Evolutionary conservation across 2,888 invertebrate genomes (phyloP), one percentile per base, ranked within the genome.

Genomic region (Gortyna flavago): DNA sequence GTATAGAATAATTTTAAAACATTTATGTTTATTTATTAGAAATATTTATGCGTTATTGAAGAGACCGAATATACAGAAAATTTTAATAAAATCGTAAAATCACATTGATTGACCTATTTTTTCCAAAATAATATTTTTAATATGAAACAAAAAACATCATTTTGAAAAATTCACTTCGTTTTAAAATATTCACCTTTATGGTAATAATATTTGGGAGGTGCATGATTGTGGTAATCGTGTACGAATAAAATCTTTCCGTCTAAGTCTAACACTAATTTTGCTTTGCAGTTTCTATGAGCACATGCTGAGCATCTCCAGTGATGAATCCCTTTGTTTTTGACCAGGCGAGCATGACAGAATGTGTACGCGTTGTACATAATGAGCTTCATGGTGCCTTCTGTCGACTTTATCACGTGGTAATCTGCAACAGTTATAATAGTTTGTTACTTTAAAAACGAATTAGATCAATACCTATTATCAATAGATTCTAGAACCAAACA

Each of bases 231-330:
- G 8, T 21, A 38, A 62, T 80, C 80, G 44, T 75, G 69, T 11
- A 67, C 72, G 5, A 57, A 70, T 38, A 83, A 29, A 25, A 83
- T 51, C 44, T 66, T 75, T 16, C 79, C 66, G 0, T 66, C 29
- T 2, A 70, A 59, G 6, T 84, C 72, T 62, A 83, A 35, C 0
- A 25, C 72, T 62, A 83, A 38, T 75, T 79, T 83, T 16, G 84
- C 80, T 70, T 75, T 79, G 32, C 83, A 83, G 62, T 83, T 75
- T 32, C 74, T 83, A n/a, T 82, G 79, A 16, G 80, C 69, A 51
- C 84, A 83, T 0, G 84, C 75, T 8, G 83, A 59, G 1, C 83
- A 83, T 44, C 83, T 72, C 81, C 86, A 84, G 70, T 76, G 81
- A 59, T 86, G 73, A 29, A 81, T 67, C 4, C 77, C 74, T 44